phyloP scores from a whole-genome alignment of 2,113 vertebrate genomes.

The Cricetomys ansorgei region DNA sequence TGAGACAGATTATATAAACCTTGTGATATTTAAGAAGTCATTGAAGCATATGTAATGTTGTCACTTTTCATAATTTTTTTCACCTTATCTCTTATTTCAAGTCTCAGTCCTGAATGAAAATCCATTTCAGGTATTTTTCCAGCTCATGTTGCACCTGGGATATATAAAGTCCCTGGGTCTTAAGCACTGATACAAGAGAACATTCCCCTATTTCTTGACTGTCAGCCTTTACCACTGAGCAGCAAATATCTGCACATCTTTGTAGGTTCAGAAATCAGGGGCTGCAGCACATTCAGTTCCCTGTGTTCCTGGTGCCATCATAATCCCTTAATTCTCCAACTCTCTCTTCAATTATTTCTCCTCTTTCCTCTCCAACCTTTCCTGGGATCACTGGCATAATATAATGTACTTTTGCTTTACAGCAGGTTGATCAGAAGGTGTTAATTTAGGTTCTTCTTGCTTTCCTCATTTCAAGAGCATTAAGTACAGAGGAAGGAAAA shows the following conservation, averaged over 20 bases:
- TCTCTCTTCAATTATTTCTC: accelerated
- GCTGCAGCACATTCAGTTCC: background rate
- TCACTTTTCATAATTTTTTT: background rate
- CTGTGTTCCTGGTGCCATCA: background rate
- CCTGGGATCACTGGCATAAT: background rate
- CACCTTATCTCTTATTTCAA: background rate
- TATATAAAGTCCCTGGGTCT: background rate
- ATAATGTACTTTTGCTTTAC: background rate
- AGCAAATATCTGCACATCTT: no score
- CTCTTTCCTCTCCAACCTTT: background rate
- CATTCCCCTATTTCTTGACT: background rate
- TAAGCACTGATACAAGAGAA: background rate
- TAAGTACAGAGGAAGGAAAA: background rate
- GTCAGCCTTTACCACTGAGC: background rate
- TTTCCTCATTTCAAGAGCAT: background rate
- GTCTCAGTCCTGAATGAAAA: background rate
- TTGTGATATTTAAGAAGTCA: background rate
- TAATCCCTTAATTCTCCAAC: background rate
- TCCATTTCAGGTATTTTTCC: background rate
- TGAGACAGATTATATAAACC: background rate
- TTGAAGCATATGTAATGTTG: background rate
- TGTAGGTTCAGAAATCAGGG: background rate
- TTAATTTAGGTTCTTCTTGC: background rate
- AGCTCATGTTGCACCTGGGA: background rate
- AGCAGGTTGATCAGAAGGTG: background rate